phyloP scores from a whole-genome alignment of 2,113 vertebrate genomes.

The Ginglymostoma cirratum region DNA sequence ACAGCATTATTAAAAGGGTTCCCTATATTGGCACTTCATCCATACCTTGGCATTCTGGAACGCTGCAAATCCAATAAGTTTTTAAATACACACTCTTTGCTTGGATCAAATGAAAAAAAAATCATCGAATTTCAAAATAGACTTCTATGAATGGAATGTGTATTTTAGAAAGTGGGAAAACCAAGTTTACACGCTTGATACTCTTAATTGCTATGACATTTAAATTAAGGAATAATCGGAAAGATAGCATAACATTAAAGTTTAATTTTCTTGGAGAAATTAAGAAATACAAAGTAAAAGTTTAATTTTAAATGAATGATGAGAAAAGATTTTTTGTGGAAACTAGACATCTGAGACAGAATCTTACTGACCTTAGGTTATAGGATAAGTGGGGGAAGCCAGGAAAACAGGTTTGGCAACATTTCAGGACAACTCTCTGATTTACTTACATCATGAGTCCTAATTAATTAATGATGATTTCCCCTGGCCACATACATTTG shows the following conservation, averaged over 20 bases:
- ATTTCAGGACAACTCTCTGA: no score
- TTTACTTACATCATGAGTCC: no score
- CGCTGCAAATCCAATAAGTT: neutral
- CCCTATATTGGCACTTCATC: slow-evolving; percentile 9
- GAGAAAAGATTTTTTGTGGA: neutral
- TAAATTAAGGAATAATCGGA: slow-evolving; percentile 24
- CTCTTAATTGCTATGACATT: neutral
- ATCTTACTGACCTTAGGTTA: neutral
- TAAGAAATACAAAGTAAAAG: slow-evolving; percentile 35
- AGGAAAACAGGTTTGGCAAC: neutral
- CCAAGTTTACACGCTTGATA: neutral
- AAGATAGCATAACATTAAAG: slow-evolving; percentile 21
- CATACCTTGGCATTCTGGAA: neutral
- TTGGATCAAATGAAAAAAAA: neutral
- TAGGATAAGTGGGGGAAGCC: neutral
- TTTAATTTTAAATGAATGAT: slow-evolving; percentile 13
- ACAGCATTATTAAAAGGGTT: neutral
- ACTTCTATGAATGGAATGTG: neutral
- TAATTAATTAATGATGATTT: neutral
- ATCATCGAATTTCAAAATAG: neutral
- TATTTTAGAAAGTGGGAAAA: neutral
- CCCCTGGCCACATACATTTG: neutral
- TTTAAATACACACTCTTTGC: slow-evolving; percentile 4
- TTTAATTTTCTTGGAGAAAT: slow-evolving; percentile 27
- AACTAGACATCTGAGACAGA: neutral